Percentiles rank a stretch among this genome's conserved stretches.
Evolutionary conservation across 2,888 invertebrate genomes (phyloP).

Genomic region (Lasioglossum pauxillum): DNA sequence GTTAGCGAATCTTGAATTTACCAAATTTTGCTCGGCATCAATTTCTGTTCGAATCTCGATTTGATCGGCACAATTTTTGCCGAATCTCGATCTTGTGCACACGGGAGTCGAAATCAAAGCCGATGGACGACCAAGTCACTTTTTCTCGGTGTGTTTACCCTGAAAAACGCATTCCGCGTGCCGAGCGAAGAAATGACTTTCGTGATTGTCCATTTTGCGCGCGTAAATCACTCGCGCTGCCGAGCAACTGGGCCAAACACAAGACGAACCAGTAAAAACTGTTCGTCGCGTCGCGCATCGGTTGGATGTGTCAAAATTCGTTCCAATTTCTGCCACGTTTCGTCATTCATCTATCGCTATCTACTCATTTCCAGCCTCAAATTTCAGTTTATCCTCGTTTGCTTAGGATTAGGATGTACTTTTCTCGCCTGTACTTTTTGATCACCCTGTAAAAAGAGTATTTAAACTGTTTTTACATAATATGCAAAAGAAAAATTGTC

Average conservation of each 20-base stretch:
- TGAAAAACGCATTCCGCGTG: neutral
- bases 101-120: neutral
- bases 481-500: no score
- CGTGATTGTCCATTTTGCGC: conserved; percentile 43
- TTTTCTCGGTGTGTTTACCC: neutral
- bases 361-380: neutral
- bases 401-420: no score
- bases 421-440: no score
- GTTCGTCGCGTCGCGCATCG: conserved; percentile 8
- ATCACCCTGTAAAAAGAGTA: no score
- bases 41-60: no score
- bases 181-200: conserved; percentile 30
- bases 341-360: no score
- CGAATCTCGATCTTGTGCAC: neutral
- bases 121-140: neutral
- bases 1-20: no score
- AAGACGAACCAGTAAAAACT: conserved; percentile 38
- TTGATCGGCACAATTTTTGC: no score
- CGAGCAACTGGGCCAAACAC: conserved; percentile 48
- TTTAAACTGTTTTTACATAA: no score
- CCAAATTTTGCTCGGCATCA: no score
- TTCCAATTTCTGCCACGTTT: conserved; percentile 35
- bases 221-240: conserved; percentile 42
- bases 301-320: conserved; percentile 43
- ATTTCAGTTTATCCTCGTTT: neutral